Evolutionary conservation across 2,888 invertebrate species (phyloP), one percentile per base, ranked within the genome.

Genomic region (Cosmorhoe ocellata): DNA sequence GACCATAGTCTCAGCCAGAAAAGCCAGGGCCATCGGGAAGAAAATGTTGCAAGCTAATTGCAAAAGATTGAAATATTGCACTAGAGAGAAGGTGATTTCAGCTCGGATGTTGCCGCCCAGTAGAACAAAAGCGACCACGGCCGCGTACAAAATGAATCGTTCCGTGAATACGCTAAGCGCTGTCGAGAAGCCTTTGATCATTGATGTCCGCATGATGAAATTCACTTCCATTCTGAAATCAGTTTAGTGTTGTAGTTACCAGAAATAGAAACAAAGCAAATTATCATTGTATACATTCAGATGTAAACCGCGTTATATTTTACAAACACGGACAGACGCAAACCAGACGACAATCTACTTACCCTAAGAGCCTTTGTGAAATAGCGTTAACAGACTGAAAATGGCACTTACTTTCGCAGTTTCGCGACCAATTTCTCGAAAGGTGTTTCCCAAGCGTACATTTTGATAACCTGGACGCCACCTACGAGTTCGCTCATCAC

Each of bases 381-480:
- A 24, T 4, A 24, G 7, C 6, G 24, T 24, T 5, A 24, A 7
- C 5, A 24, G 7, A 24, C 1, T 24, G 6, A 7, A 7, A 5
- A 24, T 3, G 24, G 2, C 13, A 78, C 87, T 77, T 84, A 95
- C 95, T 91, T 93, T 75, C 96, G 86, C 6, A 95, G 88, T 45
- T 90, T 79, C 40, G 92, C 91, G 1, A 96, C 93, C 0, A 95
- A 79, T 48, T 92, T 90, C 44, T 93, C 92, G 66, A 96, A 96
- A 0, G 95, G 94, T 58, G 92, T 93, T 71, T 97, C 96, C 93
- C 96, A 97, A 1, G 95, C 94, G 66, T 96, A 96, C 95, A 96
- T 96, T 86, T 96, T 97, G 63, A 96, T 95, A 0, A 96, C 95
- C 67, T 94, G 92, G 64, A 96, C 95, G 0, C 95, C 96, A 53